Conservation (phyloP, 2,888 invertebrate species). For the Petrolisthes cinctipes region DNA sequence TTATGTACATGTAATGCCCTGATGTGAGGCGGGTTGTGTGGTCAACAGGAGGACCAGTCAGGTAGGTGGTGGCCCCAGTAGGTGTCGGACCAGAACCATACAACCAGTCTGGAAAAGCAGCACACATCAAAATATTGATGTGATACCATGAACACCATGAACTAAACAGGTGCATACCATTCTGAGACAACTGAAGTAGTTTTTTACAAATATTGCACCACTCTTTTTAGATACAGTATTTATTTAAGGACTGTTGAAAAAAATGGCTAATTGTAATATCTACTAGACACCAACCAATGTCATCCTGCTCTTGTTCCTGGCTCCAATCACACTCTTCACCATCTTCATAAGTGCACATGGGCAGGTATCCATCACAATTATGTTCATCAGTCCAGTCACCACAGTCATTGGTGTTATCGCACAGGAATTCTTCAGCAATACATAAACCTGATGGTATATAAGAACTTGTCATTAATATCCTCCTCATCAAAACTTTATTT, state of each 20-base stretch:
- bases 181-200: no score
- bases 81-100: conserved; percentile 27
- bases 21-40: conserved; percentile 46
- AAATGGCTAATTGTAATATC: background rate
- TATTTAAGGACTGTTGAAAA: background rate
- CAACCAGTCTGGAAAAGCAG: conserved; percentile 49
- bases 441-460: conserved; percentile 43
- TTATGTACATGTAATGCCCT: conserved; percentile 54
- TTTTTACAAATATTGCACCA: no score
- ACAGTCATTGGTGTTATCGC: conserved; percentile 63
- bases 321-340: conserved; percentile 45
- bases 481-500: background rate
- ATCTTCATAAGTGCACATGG: conserved; percentile 58
- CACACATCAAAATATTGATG: background rate
- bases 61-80: conserved; percentile 17
- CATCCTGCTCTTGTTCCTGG: conserved; percentile 48
- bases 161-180: no score
- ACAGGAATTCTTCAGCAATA: conserved; percentile 32
- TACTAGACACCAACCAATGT: conserved; percentile 34
- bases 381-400: conserved; percentile 55
- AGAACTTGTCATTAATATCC: no score
- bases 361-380: conserved; percentile 35
- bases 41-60: conserved; percentile 57
- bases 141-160: background rate
- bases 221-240: background rate